phyloP scores from a whole-genome alignment of 2,888 invertebrate species.

The Ptilodon capucinus region DNA sequence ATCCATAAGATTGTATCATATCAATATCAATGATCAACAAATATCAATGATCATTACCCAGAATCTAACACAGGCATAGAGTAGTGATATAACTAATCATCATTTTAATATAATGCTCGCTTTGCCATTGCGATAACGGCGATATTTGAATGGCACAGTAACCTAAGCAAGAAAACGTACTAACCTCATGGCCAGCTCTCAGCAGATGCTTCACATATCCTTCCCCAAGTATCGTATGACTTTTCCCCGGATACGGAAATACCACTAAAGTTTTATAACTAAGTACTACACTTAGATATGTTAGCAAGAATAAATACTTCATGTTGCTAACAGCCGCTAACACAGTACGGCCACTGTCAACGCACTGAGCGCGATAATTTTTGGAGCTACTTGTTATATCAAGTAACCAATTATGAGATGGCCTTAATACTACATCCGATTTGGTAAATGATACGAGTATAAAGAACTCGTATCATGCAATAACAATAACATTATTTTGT shows the following conservation, averaged over 20 bases:
- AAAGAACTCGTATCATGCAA: too few relatives aligned
- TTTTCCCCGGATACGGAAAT: slow-evolving; percentile 26
- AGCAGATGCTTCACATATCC: slow-evolving; percentile 24
- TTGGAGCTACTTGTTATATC: not conserved
- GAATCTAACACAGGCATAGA: too few relatives aligned
- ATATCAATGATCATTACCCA: too few relatives aligned
- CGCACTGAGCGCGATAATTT: not conserved
- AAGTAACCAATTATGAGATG: not conserved
- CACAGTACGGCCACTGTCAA: not conserved
- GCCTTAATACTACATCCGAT: not conserved
- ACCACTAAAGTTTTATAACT: slow-evolving; percentile 24
- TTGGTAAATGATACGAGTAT: not conserved
- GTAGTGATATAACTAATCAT: too few relatives aligned
- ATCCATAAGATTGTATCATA: too few relatives aligned
- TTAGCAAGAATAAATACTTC: slow-evolving; percentile 1
- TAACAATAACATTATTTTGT: too few relatives aligned
- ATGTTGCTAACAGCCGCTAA: not conserved
- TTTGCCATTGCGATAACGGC: too few relatives aligned
- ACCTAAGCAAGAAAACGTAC: not conserved
- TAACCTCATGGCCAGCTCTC: slow-evolving; percentile 41
- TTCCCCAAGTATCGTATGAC: slow-evolving; percentile 28
- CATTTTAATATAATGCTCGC: too few relatives aligned
- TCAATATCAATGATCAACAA: too few relatives aligned
- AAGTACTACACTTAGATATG: slow-evolving; percentile 4
- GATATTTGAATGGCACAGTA: too few relatives aligned